A percentile compares a stretch with the other conserved stretches of the same genome.
These are phyloP conservation scores for Lagodon rhomboides DNA, from an alignment of 2,797 vertebrate genomes.

Conservation along the genomic window DNA sequence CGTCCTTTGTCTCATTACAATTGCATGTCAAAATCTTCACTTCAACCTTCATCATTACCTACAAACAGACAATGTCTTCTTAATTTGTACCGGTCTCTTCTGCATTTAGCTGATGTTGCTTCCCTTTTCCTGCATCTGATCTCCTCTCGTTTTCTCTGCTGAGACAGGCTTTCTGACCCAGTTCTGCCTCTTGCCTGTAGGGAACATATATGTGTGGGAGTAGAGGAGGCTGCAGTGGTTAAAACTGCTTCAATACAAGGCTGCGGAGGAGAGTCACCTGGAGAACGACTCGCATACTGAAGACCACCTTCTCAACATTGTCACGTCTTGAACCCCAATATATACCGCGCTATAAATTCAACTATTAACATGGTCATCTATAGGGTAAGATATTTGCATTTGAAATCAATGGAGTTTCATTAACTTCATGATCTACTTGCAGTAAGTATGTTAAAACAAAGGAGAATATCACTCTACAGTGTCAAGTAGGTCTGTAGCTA, in stretches of 20 bases:
- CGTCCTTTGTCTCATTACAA: neutral
- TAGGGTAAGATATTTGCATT: neutral
- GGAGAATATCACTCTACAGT: neutral
- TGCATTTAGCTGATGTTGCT: neutral
- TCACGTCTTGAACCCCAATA: neutral
- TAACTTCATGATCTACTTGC: neutral
- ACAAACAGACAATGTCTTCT: neutral
- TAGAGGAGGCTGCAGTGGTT: neutral
- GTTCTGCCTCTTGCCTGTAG: slow-evolving; percentile 29
- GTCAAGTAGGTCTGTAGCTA: too few relatives aligned
- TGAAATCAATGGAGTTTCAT: neutral
- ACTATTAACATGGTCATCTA: neutral
- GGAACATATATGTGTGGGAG: slow-evolving; percentile 23
- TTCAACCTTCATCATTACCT: neutral
- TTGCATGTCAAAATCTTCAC: neutral
- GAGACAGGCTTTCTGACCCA: slow-evolving; percentile 47
- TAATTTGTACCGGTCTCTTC: neutral
- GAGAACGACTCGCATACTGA: neutral
- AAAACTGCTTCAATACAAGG: slow-evolving; percentile 5
- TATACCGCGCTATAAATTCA: neutral
- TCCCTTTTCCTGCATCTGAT: slow-evolving; percentile 1
- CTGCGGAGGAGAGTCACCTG: neutral
- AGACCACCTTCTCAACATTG: too few relatives aligned
- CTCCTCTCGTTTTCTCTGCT: neutral
- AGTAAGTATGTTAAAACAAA: neutral